A percentile compares a stretch with the other conserved stretches of the same genome.
Evolutionary conservation across 2,797 vertebrate genomes (phyloP).

Genomic region (Myotis pilosus): DNA sequence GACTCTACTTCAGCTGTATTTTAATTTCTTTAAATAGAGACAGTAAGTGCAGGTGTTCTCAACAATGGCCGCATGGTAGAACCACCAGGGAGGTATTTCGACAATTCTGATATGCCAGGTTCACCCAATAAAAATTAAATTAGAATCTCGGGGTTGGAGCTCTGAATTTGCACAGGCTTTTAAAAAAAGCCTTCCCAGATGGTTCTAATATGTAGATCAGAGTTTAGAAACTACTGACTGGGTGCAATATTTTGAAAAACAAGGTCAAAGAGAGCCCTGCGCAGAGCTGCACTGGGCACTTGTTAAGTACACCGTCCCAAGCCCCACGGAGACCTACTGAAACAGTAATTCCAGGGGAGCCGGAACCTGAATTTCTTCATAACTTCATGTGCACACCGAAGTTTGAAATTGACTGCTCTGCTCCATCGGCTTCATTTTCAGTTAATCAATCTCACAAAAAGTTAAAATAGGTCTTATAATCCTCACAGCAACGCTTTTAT

Average conservation of each 20-base stretch:
- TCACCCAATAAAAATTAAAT: conserved; percentile 17
- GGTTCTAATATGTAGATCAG: background rate
- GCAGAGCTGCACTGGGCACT: background rate
- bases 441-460: background rate
- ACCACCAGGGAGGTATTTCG: background rate
- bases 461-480: background rate
- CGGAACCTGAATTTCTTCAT: background rate
- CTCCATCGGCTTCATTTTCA: background rate
- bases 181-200: background rate
- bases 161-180: background rate
- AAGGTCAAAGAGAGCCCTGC: background rate
- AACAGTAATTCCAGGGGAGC: background rate
- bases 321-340: background rate
- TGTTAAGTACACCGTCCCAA: background rate
- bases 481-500: background rate
- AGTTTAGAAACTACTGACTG: background rate
- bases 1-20: background rate
- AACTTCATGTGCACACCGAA: background rate
- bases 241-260: conserved; percentile 1
- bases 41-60: background rate
- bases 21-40: background rate
- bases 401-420: background rate
- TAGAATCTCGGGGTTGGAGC: background rate
- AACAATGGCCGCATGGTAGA: background rate
- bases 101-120: background rate